Percentiles rank a stretch among this genome's conserved stretches.
These are phyloP conservation scores for Cyclopterus lumpus DNA, from an alignment of 2,797 vertebrate species.

Conservation along the genomic window DNA sequence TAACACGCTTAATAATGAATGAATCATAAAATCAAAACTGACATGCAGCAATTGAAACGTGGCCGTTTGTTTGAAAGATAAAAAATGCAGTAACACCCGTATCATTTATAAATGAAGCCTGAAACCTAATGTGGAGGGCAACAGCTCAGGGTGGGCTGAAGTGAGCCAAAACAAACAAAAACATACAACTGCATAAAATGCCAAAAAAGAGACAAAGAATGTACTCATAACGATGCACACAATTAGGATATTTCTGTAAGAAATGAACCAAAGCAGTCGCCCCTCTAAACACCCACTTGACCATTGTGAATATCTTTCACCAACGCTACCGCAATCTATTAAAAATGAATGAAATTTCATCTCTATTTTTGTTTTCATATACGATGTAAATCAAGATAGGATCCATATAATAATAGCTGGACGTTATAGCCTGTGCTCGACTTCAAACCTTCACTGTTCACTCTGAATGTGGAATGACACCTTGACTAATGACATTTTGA, in stretches of 20 bases:
- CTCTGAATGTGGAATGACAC: too few species aligned
- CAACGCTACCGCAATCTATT: constrained; percentile 4
- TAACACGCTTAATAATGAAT: constrained; percentile 80
- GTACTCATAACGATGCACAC: constrained; percentile 5
- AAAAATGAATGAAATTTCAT: constrained; percentile 29
- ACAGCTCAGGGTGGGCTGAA: constrained; percentile 14
- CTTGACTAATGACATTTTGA: too few species aligned
- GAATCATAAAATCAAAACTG: constrained; percentile 83
- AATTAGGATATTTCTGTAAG: background rate
- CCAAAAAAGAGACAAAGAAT: constrained; percentile 1
- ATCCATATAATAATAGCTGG: too few species aligned
- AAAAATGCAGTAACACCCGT: constrained; percentile 76
- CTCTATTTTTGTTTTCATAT: constrained; percentile 49
- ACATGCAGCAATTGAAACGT: constrained; percentile 82
- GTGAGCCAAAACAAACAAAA: constrained; percentile 1
- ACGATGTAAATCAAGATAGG: constrained; percentile 31
- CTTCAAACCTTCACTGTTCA: too few species aligned
- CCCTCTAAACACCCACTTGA: background rate
- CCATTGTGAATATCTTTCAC: constrained; percentile 13
- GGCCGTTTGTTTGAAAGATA: constrained; percentile 78
- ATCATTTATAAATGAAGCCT: constrained; percentile 80
- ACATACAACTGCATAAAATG: background rate
- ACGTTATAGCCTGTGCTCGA: too few species aligned
- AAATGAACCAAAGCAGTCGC: background rate
- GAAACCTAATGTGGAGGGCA: constrained; percentile 46